Evolutionary conservation across 2,113 vertebrate species (phyloP), one percentile per base, ranked within the genome.

Genomic region (Azemiops feae): DNA sequence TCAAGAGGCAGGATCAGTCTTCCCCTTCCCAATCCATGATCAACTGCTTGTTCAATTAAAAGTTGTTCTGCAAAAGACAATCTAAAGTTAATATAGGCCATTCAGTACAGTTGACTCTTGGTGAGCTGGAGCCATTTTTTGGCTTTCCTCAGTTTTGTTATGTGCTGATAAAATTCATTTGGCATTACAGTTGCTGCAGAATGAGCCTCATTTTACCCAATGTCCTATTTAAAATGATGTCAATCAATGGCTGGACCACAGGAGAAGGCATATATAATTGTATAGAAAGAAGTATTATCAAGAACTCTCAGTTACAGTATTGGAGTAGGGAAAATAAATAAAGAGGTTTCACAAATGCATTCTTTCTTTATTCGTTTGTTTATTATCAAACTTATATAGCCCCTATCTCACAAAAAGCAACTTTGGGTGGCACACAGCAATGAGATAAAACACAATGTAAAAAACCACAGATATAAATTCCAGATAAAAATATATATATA

Each of bases 301-400:
- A 91, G n/a, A 89, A 6, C 0, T 81, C n/a, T 64, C 69, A 85
- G 8, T 96, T 94, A 92, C 86, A 92, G 58, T 88, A 89, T 23
- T 18, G 8, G 23, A 27, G 52, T 85, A 47, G 85, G 34, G 88
- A 88, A 93, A 92, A 94, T 0, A 87, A 64, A n/a, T 14, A 18
- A 50, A 92, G 88, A 52, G 14, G 8, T 86, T 95, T 93, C n/a
- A 87, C 89, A 93, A 93, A 92, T 93, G 93, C 7, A 27, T 0
- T 50, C 25, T 81, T 94, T 58, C 1, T 27, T 57, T 57, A 2
- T 57, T 57, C 10, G 3, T 58, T 25, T 25, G 3, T 58, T 12
- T 30, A 2, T 64, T 30, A 30, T 64, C 60, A 64, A 30, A n/a
- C 14, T 64, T 64, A 64, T 64, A 64, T n/a, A 64, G 27, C 60